Evolutionary conservation across 2,113 vertebrate genomes (phyloP).

Genomic region (Hucho hucho): DNA sequence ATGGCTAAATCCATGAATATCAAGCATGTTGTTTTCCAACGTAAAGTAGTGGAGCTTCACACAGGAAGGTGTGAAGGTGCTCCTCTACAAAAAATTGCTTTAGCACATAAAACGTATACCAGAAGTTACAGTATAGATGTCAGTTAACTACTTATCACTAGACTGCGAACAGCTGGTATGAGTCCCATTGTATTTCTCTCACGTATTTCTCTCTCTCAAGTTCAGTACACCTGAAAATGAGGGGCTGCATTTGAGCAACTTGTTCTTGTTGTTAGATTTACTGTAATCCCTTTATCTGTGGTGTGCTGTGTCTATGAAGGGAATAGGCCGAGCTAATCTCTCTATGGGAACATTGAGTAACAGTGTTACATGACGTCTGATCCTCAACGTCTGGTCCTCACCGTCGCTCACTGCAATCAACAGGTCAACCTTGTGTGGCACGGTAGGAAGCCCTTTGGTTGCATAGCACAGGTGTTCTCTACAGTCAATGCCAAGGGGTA

Average conservation of each 20-base stretch:
- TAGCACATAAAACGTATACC: too few species aligned
- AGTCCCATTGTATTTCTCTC: neutral
- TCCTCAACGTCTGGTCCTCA: constrained; percentile 45
- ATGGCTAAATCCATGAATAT: too few species aligned
- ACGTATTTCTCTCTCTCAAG: too few species aligned
- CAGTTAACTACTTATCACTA: too few species aligned
- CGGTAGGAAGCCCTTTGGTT: neutral
- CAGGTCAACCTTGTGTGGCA: constrained; percentile 28
- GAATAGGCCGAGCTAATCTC: constrained; percentile 52
- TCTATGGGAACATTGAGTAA: constrained; percentile 57
- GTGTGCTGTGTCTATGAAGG: constrained; percentile 38
- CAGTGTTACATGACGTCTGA: constrained; percentile 65
- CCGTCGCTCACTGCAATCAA: constrained; percentile 7
- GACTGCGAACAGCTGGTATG: too few species aligned
- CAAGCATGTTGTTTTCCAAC: too few species aligned
- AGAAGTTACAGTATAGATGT: too few species aligned
- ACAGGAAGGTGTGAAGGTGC: too few species aligned
- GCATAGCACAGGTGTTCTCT: neutral
- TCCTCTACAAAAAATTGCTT: too few species aligned
- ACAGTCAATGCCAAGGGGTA: neutral
- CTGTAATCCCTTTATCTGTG: constrained; percentile 61
- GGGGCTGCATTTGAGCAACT: neutral
- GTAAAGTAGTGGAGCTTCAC: too few species aligned
- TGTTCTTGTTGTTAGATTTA: constrained; percentile 15
- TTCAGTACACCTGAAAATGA: constrained; percentile 42